phyloP scores from a whole-genome alignment of 2,797 vertebrate species.

The Podarcis siculus region DNA sequence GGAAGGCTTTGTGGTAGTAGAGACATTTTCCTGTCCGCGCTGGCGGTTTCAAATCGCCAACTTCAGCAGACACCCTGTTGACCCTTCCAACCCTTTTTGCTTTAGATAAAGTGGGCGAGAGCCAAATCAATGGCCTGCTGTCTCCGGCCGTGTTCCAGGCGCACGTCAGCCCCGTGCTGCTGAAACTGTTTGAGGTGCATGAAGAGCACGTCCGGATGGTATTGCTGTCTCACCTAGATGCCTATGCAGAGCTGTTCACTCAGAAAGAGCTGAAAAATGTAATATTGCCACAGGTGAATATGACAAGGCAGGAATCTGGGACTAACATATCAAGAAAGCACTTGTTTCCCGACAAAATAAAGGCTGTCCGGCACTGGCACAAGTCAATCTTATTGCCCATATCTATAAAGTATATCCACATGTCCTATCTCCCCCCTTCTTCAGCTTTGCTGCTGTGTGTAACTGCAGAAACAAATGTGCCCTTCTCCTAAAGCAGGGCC shows the following conservation, averaged over 20 bases:
- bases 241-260: constrained; percentile 90
- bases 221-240: constrained; percentile 89
- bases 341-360: neutral
- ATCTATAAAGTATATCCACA: neutral
- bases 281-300: constrained; percentile 92
- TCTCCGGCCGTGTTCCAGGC: constrained; percentile 88
- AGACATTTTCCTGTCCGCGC: neutral
- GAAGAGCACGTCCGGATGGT: constrained; percentile 94
- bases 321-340: neutral
- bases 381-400: neutral
- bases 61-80: constrained; percentile 11
- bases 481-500: neutral
- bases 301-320: neutral
- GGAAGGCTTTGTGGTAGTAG: neutral
- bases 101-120: constrained; percentile 71
- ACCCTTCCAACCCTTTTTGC: constrained; percentile 36
- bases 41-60: accelerated
- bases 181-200: constrained; percentile 91
- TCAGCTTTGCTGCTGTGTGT: neutral
- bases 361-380: neutral
- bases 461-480: neutral
- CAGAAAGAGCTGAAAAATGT: constrained; percentile 90
- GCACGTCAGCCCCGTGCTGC: constrained; percentile 89
- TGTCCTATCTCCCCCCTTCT: neutral
- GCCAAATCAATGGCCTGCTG: constrained; percentile 84